A percentile compares a stretch with the other conserved stretches of the same genome.
Conservation (phyloP, 2,888 invertebrate species). For the Anaspis maculata region DNA sequence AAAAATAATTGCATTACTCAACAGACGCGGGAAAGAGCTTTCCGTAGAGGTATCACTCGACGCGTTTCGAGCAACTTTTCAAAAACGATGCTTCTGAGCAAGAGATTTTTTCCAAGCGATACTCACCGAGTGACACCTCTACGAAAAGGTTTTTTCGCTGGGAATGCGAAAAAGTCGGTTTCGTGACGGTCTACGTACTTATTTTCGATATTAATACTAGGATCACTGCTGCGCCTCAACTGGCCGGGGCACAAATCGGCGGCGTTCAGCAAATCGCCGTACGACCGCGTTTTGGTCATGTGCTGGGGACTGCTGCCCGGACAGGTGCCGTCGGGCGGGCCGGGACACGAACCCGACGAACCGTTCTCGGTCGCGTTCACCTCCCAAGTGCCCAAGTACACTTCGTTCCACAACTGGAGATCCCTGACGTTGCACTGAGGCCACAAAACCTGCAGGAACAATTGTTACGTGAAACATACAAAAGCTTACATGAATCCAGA, state of each 20-base stretch:
- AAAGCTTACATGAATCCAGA: conserved; percentile 2
- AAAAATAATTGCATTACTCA: too few relatives aligned
- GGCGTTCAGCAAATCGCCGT: conserved; percentile 69
- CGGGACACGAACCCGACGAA: conserved; percentile 31
- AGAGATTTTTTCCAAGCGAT: too few relatives aligned
- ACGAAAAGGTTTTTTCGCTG: too few relatives aligned
- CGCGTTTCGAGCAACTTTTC: too few relatives aligned
- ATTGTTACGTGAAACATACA: neutral
- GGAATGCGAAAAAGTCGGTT: too few relatives aligned
- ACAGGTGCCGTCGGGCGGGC: conserved; percentile 45
- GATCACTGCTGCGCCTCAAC: conserved; percentile 76
- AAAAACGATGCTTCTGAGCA: too few relatives aligned
- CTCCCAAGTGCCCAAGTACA: conserved; percentile 61
- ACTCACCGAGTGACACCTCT: too few relatives aligned
- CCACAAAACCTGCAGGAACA: conserved; percentile 84
- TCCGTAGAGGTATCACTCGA: too few relatives aligned
- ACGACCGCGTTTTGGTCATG: conserved; percentile 78
- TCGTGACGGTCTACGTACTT: too few relatives aligned
- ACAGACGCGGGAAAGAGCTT: too few relatives aligned
- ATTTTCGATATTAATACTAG: conserved; percentile 69
- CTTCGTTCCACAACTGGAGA: conserved; percentile 74
- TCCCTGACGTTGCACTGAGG: conserved; percentile 79
- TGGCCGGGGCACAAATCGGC: conserved; percentile 45
- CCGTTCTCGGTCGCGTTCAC: conserved; percentile 30
- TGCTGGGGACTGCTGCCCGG: conserved; percentile 34